phyloP scores from a whole-genome alignment of 2,113 vertebrate species.

The Rana temporaria region DNA sequence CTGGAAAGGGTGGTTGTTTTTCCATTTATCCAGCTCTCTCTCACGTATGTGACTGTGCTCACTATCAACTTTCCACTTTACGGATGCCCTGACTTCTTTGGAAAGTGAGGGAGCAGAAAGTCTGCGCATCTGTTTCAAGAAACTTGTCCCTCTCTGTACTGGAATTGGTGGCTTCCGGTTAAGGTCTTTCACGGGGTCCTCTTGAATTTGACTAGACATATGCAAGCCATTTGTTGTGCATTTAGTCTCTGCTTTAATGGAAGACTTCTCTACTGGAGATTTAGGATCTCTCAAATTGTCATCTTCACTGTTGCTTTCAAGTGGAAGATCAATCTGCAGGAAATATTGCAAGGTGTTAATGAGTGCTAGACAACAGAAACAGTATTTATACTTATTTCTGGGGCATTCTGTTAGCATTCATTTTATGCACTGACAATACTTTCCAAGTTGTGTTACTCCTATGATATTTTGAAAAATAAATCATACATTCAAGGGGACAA shows the following conservation, averaged over 20 bases:
- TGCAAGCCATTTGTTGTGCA: background rate
- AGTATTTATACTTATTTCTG: too few species aligned
- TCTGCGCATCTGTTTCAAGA: slow-evolving; percentile 55
- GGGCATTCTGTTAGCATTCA: too few species aligned
- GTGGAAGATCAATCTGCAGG: background rate
- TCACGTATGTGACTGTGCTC: background rate
- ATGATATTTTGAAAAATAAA: too few species aligned
- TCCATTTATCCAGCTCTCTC: background rate
- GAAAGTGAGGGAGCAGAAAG: background rate
- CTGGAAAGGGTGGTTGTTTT: background rate
- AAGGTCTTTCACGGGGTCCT: background rate
- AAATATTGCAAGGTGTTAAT: too few species aligned
- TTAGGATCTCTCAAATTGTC: background rate
- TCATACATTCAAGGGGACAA: background rate
- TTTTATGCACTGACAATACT: too few species aligned
- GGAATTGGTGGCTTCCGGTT: background rate
- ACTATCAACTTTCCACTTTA: slow-evolving; percentile 6
- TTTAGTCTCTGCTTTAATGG: background rate
- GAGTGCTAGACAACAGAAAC: too few species aligned
- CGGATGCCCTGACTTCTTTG: background rate
- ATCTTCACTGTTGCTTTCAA: background rate
- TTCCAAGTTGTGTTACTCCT: too few species aligned
- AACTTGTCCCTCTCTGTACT: background rate
- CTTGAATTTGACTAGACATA: background rate
- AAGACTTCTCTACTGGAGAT: background rate